Evolutionary conservation across 2,888 invertebrate species (phyloP).

Genomic region (Dynastes hyllus): DNA sequence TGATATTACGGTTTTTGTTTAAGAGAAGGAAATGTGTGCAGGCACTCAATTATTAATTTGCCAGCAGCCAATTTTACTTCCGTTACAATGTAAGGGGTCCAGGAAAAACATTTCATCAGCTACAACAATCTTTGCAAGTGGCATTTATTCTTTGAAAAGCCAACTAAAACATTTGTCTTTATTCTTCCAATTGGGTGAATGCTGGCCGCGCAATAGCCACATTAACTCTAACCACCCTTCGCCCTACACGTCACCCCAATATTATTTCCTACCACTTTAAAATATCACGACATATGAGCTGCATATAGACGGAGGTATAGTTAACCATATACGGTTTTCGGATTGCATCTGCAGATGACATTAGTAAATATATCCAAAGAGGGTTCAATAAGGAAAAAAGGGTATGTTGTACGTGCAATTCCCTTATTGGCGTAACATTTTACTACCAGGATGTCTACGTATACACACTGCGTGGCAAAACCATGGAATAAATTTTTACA

Average conservation of each 20-base stretch:
- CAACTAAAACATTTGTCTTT: conserved; percentile 72
- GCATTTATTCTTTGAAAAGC: conserved; percentile 70
- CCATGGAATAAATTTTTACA: too few relatives aligned
- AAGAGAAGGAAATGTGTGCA: conserved; percentile 24
- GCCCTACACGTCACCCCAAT: conserved; percentile 65
- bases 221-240: conserved; percentile 36
- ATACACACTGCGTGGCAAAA: too few relatives aligned
- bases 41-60: conserved; percentile 53
- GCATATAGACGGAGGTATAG: conserved; percentile 59
- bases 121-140: conserved; percentile 69
- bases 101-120: conserved; percentile 67
- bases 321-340: conserved; percentile 64
- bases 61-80: conserved; percentile 39
- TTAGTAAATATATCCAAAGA: conserved; percentile 65
- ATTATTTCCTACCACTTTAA: conserved; percentile 68
- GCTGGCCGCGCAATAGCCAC: conserved; percentile 38
- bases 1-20: conserved; percentile 2
- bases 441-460: background rate
- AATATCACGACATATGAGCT: conserved; percentile 68
- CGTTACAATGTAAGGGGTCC: conserved; percentile 2
- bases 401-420: background rate
- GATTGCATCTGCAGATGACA: conserved; percentile 65
- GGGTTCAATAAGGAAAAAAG: conserved; percentile 46
- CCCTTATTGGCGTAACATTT: background rate
- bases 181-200: conserved; percentile 71